Evolutionary conservation across 2,113 vertebrate species (phyloP), one percentile per base, ranked within the genome.

Genomic region (Microcebus ravelobensis): DNA sequence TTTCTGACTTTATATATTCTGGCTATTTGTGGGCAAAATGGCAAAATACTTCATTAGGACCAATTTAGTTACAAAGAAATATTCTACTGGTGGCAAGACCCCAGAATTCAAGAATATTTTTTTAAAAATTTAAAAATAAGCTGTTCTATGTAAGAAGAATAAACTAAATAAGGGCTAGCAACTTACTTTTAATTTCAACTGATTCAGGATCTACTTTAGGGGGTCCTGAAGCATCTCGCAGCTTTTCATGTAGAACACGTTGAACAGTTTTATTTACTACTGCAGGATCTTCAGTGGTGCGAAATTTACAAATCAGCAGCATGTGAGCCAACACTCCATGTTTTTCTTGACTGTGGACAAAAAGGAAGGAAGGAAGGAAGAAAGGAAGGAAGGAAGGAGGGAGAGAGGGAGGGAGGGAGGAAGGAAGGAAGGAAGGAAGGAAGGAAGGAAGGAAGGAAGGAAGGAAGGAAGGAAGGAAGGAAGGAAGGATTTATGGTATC

Each of bases 301-400:
- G 98, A 70, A 97, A 95, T 97, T 45, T 97, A 95, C 97, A 98
- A 90, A 95, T 96, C 84, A 98, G 55, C 67, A 98, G 71, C 97
- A 98, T 98, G 31, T 98, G 98, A 93, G 98, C 98, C 55, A 96
- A 50, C 12, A 96, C 86, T 55, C 93, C 80, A 63, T 63, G 31
- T 9, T 92, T 34, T n/a, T 96, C 93, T 84, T 97, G 61, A 94
- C 98, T 98, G 17, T 63, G n/a, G n/a, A 36, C 25, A 81, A 91
- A 59, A 27, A 13, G 10, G 23, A 2, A 25, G 36, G 70, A 71
- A 13, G 21, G 70, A 39, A 25, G 70, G 21, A 36, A 12, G n/a
- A 21, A 10, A 39, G 5, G 68, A 12, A 45, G 23, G 39, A 73
- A 42, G 36, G 39, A 73, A 11, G 4, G 2, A 42, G 27, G 6